Evolutionary conservation across 1,140 invertebrate genomes (phyloP).

Genomic region (Acromyrmex echinatior): DNA sequence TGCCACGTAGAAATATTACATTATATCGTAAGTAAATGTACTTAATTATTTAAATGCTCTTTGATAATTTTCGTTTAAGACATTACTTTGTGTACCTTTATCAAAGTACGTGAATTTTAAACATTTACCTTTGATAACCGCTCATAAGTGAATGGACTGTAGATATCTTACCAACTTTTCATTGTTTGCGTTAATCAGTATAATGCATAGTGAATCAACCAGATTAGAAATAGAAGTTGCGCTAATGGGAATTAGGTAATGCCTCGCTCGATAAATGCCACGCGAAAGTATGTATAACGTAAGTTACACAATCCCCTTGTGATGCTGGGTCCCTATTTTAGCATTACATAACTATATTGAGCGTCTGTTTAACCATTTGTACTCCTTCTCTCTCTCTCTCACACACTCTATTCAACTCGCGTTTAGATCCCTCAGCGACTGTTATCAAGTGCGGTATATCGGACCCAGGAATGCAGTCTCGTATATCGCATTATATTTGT

Average conservation of each 20-base stretch:
- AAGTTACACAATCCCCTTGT: conserved; percentile 63
- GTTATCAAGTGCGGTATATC: conserved; percentile 58
- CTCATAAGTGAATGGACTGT: neutral
- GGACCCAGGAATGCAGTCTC: conserved; percentile 39
- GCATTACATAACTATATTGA: conserved; percentile 65
- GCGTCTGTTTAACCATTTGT: conserved; percentile 52
- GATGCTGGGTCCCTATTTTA: conserved; percentile 51
- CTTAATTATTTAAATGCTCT: neutral
- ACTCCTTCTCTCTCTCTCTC: neutral
- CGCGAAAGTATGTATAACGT: conserved; percentile 30
- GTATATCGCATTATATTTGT: conserved; percentile 66
- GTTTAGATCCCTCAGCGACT: neutral
- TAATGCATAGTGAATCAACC: conserved; percentile 56
- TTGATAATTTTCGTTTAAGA: conserved; percentile 8
- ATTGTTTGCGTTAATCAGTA: conserved; percentile 58
- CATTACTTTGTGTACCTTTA: neutral
- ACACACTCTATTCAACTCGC: conserved; percentile 20
- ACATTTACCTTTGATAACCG: neutral
- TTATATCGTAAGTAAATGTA: neutral
- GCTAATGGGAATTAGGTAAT: conserved; percentile 68
- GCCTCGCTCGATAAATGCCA: conserved; percentile 14
- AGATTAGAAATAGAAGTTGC: conserved; percentile 57
- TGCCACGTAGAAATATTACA: neutral
- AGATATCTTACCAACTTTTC: conserved; percentile 18
- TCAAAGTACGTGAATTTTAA: conserved; percentile 32